Evolutionary conservation across 2,888 invertebrate genomes (phyloP).

Genomic region (Sphinx pinastri): DNA sequence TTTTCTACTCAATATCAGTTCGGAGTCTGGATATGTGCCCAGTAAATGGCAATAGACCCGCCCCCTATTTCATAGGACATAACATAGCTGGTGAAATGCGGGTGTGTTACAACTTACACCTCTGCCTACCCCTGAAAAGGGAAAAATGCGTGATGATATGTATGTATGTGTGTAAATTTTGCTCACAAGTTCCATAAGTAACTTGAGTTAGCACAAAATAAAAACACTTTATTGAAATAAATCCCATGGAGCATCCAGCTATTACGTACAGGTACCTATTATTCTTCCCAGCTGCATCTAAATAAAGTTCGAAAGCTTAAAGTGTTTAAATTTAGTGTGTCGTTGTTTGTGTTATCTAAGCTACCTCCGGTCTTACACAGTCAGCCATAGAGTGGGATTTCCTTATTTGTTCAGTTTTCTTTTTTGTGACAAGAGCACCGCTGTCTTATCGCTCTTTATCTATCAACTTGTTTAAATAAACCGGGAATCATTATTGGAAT

Average conservation of each 20-base stretch:
- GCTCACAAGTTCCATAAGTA: neutral
- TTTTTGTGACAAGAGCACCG: conserved; percentile 71
- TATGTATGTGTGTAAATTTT: too few species aligned
- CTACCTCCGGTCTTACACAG: conserved; percentile 72
- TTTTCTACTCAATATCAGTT: too few species aligned
- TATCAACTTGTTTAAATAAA: conserved; percentile 75
- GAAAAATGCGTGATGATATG: too few species aligned
- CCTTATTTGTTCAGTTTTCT: conserved; percentile 72
- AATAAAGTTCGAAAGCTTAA: conserved; percentile 33
- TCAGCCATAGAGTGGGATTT: conserved; percentile 60
- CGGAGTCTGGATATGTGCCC: too few species aligned
- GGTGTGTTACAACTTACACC: too few species aligned
- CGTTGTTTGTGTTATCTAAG: conserved; percentile 60
- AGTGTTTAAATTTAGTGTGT: conserved; percentile 45
- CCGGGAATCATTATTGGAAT: conserved; percentile 66
- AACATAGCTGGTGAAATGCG: too few species aligned
- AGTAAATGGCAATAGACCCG: too few species aligned
- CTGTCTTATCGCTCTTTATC: conserved; percentile 73
- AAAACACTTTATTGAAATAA: neutral
- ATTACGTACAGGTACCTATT: too few species aligned
- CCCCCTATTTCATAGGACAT: too few species aligned
- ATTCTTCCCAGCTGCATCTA: conserved; percentile 32
- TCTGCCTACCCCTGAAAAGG: too few species aligned
- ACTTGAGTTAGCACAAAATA: neutral
- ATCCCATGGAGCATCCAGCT: too few species aligned